Percentiles rank a stretch among this genome's conserved stretches.
phyloP scores from a whole-genome alignment of 2,888 invertebrate genomes.

The Folsomia manolachei region DNA sequence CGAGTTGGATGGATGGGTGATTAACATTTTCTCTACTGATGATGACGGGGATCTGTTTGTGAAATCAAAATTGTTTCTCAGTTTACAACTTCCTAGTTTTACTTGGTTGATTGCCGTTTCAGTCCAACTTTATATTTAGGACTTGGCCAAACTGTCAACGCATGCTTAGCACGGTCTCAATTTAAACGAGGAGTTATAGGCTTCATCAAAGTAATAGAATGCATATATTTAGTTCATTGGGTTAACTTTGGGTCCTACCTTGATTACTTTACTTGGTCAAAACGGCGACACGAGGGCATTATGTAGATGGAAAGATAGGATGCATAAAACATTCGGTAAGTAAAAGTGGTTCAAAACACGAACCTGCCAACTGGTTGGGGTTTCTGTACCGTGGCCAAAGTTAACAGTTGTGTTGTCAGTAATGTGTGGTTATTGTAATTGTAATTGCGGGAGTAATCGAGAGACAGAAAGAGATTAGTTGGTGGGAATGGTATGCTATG shows the following conservation, averaged over 20 bases:
- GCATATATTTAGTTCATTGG: background rate
- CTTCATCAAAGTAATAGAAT: background rate
- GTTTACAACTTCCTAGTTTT: background rate
- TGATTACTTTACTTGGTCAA: too few species aligned
- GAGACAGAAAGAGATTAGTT: background rate
- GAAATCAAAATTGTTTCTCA: background rate
- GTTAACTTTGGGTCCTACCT: background rate
- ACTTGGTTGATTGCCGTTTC: background rate
- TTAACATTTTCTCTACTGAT: background rate
- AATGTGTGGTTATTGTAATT: background rate
- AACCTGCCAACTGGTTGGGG: too few species aligned
- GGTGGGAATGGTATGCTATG: constrained; percentile 2
- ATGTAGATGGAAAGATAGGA: background rate
- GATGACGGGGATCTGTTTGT: background rate
- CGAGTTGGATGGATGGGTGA: background rate
- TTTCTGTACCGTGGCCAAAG: background rate
- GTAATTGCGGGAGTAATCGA: background rate
- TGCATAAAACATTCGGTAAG: background rate
- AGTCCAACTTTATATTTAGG: background rate
- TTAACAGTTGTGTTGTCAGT: too few species aligned
- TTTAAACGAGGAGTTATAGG: too few species aligned
- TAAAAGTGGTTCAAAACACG: background rate
- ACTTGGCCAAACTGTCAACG: background rate
- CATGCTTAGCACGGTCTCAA: background rate
- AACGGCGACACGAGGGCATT: too few species aligned